Percentiles rank a stretch among this genome's conserved stretches.
Conservation (phyloP, 2,113 vertebrate genomes). For the Colossoma macropomum region DNA sequence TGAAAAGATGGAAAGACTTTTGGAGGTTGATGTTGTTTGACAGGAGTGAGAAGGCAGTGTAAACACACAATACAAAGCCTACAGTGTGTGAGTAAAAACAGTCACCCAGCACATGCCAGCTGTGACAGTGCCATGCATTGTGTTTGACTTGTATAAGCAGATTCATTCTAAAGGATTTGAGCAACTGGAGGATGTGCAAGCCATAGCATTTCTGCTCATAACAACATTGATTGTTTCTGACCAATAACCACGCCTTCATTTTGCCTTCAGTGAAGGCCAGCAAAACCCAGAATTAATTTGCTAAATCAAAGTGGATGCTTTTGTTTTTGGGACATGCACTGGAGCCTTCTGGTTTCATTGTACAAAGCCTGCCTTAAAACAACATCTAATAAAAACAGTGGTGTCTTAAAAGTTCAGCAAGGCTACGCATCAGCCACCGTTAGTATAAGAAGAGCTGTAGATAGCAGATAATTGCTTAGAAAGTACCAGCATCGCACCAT, state of each 20-base stretch:
- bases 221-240: neutral
- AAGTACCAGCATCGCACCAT: too few species aligned
- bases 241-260: neutral
- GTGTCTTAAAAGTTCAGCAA: neutral
- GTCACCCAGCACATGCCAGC: constrained; percentile 17
- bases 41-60: constrained; percentile 85
- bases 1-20: constrained; percentile 80
- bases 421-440: too few species aligned
- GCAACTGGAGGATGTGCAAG: neutral
- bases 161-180: neutral
- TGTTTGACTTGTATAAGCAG: neutral
- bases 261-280: too few species aligned
- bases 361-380: neutral
- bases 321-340: too few species aligned
- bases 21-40: constrained; percentile 70
- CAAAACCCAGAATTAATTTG: too few species aligned
- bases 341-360: neutral
- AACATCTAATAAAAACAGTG: neutral
- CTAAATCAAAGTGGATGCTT: too few species aligned
- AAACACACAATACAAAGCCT: constrained; percentile 77
- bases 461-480: too few species aligned
- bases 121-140: constrained; percentile 21
- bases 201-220: neutral
- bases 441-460: too few species aligned
- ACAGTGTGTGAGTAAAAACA: constrained; percentile 76